Base-by-base conservation (phyloP, 2,888 invertebrate genomes). In the Agrochola litura region DNA sequence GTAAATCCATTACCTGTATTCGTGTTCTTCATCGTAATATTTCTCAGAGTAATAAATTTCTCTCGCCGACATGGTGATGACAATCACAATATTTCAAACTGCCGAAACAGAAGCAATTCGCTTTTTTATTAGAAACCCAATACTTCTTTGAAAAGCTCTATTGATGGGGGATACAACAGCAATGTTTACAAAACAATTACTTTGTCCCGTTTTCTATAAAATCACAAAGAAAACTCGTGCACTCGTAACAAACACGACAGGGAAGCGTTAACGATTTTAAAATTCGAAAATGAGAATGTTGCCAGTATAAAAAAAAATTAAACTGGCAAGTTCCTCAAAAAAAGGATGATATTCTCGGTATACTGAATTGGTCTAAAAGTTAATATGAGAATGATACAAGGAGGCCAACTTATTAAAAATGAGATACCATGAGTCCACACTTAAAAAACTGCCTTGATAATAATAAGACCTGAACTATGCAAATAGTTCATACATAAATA, bases 41-140 rank as follows among this genome's bases (percentile, higher is more conserved):
- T 99, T 99, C 87, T 98, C 98, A 0, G 99, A 99, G 95, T 99
- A 99, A 92, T 98, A 99, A 90, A 99, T 99, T 86, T 98, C 98
- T 94, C 98, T 98, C 64, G 90, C 89, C 86, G 97, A 95, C 97
- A 98, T 97, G 77, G 71, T 92, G 82, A 79, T 79, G 86, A 72
- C 61, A 78, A 79, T 77, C 83, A 73, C 71, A 77, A 73, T 79
- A 68, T 81, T 82, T 75, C 37, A 76, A 84, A 79, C 67, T 63
- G 73, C 82, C 70, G 74, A 72, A 71, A 73, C 41, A 63, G 66
- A 72, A 81, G 61, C 41, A 72, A 73, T 79, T 76, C 54, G 66
- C 49, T 56, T 46, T 69, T 61, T 67, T 25, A 30, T 8, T 8
- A 60, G 8, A 74, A 49, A 49, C 52, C 30, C 65, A 73, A 71